Percentiles rank a stretch among this genome's conserved stretches.
Conservation (phyloP, 2,797 vertebrate species). For the Chaenodraco wilsoni region DNA sequence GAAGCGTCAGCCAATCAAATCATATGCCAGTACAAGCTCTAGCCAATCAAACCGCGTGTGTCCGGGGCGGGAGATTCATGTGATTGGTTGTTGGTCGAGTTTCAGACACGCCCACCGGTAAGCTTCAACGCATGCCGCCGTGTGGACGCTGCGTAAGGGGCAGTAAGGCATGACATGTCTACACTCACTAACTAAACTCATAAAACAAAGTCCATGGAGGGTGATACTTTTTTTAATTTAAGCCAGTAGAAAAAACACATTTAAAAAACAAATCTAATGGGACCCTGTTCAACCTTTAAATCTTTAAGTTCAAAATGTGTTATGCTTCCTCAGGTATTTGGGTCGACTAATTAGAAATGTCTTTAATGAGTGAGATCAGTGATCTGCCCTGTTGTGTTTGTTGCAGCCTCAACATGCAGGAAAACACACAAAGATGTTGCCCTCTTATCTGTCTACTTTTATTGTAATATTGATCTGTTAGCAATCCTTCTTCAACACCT, state of each 20-base stretch:
- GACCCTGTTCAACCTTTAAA: constrained; percentile 3
- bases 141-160: not conserved
- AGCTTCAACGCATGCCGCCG: too few relatives aligned
- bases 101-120: too few relatives aligned
- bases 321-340: constrained; percentile 35
- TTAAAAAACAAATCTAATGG: constrained; percentile 28
- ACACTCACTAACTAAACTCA: constrained; percentile 19
- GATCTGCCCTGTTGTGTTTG: constrained; percentile 13
- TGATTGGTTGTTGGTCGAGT: too few relatives aligned
- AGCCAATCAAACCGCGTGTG: too few relatives aligned
- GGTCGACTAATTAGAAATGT: constrained; percentile 25
- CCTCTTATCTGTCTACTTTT: not conserved
- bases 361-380: constrained; percentile 24
- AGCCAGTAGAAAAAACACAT: constrained; percentile 30
- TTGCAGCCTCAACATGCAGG: not conserved
- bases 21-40: too few relatives aligned
- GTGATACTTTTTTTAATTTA: constrained; percentile 41
- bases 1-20: too few relatives aligned
- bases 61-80: too few relatives aligned
- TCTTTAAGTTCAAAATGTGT: constrained; percentile 29
- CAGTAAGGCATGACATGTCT: constrained; percentile 20
- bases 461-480: not conserved
- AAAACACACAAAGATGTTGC: not conserved
- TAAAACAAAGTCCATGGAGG: constrained; percentile 26
- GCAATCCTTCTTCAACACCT: not conserved